These are phyloP conservation scores for Alaudala cheleensis DNA, from an alignment of 2,113 vertebrate species.

Conservation along the genomic window DNA sequence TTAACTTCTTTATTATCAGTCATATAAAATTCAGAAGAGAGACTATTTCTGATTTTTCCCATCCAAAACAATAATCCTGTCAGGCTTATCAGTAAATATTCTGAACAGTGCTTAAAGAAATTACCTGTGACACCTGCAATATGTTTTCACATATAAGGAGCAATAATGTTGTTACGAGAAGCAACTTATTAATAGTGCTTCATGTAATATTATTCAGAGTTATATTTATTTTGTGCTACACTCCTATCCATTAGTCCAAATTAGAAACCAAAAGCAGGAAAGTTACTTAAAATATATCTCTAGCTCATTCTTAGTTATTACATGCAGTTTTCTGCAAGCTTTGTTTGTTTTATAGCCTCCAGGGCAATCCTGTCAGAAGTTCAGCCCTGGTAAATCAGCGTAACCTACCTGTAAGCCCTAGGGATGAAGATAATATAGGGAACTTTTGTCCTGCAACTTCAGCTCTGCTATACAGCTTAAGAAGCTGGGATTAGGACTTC, in stretches of 20 bases:
- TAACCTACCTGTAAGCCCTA: not conserved
- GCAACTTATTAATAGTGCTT: not conserved
- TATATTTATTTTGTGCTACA: not conserved
- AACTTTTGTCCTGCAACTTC: conserved; percentile 32
- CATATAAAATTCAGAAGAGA: conserved; percentile 8
- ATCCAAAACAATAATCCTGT: conserved; percentile 37
- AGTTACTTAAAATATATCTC: not conserved
- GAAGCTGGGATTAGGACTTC: conserved; percentile 38
- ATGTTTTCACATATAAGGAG: conserved; percentile 29
- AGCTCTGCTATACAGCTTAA: not conserved
- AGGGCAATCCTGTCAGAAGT: not conserved
- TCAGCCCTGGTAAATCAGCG: conserved; percentile 12
- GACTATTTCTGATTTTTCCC: conserved; percentile 23
- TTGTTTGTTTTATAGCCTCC: not conserved
- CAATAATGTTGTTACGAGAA: not conserved
- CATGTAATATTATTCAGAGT: not conserved
- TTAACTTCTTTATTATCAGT: not conserved
- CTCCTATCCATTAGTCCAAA: not conserved
- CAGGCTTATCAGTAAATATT: conserved; percentile 6
- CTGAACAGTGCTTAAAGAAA: conserved; percentile 1
- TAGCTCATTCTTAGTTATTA: not conserved
- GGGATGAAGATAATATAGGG: conserved; percentile 14
- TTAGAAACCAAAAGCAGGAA: not conserved
- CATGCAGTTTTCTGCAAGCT: not conserved
- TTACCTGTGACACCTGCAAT: conserved; percentile 1